These are phyloP conservation scores for Zoanthus gigantus DNA, from an alignment of 92 coral and sea anemone genomes.

Conservation along the genomic window DNA sequence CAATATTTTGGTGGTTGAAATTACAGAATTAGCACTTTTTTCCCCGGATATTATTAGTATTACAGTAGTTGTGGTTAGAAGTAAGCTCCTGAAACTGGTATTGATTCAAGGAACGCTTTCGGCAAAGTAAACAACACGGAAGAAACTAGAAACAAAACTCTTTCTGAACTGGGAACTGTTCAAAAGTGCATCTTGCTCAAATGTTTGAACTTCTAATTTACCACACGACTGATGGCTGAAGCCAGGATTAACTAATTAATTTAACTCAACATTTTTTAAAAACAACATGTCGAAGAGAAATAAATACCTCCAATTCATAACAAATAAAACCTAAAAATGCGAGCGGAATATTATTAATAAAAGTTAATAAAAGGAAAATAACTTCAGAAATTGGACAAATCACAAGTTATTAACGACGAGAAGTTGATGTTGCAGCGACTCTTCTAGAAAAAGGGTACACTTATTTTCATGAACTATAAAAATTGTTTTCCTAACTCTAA, in stretches of 20 bases:
- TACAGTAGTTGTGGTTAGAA: too few relatives aligned
- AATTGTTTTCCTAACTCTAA: not conserved
- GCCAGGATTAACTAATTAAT: not conserved
- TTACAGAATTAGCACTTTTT: too few relatives aligned
- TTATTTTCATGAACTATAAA: not conserved
- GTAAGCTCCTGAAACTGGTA: too few relatives aligned
- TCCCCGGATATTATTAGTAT: too few relatives aligned
- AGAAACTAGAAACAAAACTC: not conserved
- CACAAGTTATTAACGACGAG: not conserved
- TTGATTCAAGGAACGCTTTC: too few relatives aligned
- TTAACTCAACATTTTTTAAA: not conserved
- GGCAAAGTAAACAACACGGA: not conserved
- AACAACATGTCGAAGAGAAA: not conserved
- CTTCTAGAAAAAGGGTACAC: not conserved
- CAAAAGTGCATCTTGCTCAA: not conserved
- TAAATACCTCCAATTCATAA: not conserved
- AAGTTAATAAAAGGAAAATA: not conserved
- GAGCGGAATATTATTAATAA: not conserved
- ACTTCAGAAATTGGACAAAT: not conserved
- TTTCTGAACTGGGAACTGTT: not conserved
- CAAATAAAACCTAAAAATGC: not conserved
- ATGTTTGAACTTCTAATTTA: not conserved
- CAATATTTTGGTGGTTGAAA: not conserved
- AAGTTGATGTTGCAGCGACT: not conserved
- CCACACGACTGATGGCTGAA: not conserved